Conservation (phyloP, 64 coral and sea anemone genomes). For the Montipora capricornis region DNA sequence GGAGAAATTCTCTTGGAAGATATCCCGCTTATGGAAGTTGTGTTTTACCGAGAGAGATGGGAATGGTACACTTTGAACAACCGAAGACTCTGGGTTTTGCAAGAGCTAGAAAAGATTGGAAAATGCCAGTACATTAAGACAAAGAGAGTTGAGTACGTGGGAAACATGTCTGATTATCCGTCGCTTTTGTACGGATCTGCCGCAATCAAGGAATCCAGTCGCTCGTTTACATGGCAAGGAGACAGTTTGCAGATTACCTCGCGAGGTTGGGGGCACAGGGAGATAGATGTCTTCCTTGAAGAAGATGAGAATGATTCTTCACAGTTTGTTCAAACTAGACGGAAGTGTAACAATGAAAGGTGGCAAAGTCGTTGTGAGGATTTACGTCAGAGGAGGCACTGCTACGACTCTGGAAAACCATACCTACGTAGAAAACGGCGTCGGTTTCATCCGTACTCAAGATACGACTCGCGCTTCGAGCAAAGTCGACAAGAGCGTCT, state of each 20-base stretch:
- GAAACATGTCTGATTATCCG: constrained; percentile 84
- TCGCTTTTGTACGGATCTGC: constrained; percentile 87
- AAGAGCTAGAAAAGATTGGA: constrained; percentile 88
- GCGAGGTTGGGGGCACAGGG: neutral
- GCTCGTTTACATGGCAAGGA: constrained; percentile 32
- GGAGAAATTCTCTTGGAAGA: constrained; percentile 85
- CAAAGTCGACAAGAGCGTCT: neutral
- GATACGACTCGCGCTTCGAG: neutral
- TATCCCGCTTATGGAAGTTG: constrained; percentile 86
- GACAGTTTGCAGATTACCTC: constrained; percentile 46
- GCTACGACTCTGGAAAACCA: neutral
- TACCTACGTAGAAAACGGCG: neutral
- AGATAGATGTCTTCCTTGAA: neutral
- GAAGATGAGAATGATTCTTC: neutral
- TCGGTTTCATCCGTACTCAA: constrained; percentile 21
- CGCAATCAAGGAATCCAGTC: constrained; percentile 49
- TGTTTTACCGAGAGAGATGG: constrained; percentile 92
- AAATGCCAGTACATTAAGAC: constrained; percentile 79
- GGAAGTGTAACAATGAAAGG: neutral
- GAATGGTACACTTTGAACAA: constrained; percentile 94
- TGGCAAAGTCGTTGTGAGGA: neutral
- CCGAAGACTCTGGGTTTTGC: constrained; percentile 94
- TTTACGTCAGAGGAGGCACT: neutral
- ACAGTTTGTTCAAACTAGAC: neutral
- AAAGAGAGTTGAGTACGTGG: constrained; percentile 71